These are phyloP conservation scores for Choreutis nemorana DNA, from an alignment of 2,888 invertebrate species.

Conservation along the genomic window DNA sequence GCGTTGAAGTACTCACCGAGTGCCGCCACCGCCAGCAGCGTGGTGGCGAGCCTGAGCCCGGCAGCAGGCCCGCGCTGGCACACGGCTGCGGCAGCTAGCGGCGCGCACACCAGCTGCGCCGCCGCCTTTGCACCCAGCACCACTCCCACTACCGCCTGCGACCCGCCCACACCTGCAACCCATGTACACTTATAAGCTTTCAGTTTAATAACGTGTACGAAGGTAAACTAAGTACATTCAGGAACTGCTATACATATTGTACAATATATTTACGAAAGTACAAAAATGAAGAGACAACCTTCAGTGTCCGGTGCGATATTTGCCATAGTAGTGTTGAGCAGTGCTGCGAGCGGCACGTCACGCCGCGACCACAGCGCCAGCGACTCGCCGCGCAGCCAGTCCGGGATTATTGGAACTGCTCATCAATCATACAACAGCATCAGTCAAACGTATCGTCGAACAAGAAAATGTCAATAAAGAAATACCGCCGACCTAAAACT, in stretches of 20 bases:
- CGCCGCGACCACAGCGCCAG: slow-evolving; percentile 29
- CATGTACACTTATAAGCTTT: too few species aligned
- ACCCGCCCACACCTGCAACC: slow-evolving; percentile 27
- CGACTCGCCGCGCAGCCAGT: slow-evolving; percentile 32
- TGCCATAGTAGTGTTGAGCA: slow-evolving; percentile 38
- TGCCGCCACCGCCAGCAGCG: slow-evolving; percentile 30
- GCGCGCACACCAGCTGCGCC: slow-evolving; percentile 36
- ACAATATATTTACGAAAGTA: too few species aligned
- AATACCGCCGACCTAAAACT: slow-evolving; percentile 77
- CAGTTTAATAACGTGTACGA: too few species aligned
- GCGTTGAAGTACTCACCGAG: slow-evolving; percentile 18
- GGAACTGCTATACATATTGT: too few species aligned
- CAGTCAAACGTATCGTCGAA: neutral
- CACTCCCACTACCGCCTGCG: slow-evolving; percentile 34
- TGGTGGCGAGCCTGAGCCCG: slow-evolving; percentile 32
- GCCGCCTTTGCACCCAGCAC: slow-evolving; percentile 49
- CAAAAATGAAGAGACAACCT: too few species aligned
- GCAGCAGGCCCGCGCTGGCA: slow-evolving; percentile 28
- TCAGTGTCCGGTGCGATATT: slow-evolving; percentile 16
- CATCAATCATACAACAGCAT: slow-evolving; percentile 3
- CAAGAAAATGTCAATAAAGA: slow-evolving; percentile 2
- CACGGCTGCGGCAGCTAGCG: slow-evolving; percentile 35
- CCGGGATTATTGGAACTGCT: slow-evolving; percentile 53
- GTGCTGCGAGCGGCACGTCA: slow-evolving; percentile 30
- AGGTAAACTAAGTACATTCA: too few species aligned